Evolutionary conservation across 2,797 vertebrate species (phyloP).

Genomic region (Glossophaga mutica): DNA sequence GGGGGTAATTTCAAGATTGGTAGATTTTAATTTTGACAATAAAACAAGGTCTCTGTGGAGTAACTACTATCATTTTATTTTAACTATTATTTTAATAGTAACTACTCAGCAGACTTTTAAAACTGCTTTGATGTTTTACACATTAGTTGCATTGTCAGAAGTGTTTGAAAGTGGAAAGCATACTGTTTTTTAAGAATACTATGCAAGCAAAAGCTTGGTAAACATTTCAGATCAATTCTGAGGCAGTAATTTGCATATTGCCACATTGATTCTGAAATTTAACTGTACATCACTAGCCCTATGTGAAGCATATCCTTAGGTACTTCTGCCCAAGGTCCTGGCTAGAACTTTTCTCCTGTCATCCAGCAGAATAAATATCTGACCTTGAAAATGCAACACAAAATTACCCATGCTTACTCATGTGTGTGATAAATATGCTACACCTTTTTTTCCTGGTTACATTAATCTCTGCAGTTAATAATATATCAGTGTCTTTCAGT

Average conservation of each 20-base stretch:
- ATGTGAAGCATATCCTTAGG: neutral
- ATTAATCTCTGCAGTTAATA: neutral
- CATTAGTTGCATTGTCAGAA: neutral
- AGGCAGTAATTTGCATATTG: neutral
- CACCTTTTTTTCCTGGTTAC: neutral
- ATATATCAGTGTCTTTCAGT: neutral
- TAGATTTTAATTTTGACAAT: neutral
- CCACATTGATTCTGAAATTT: neutral
- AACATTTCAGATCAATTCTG: neutral
- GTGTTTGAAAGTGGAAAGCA: slow-evolving; percentile 8
- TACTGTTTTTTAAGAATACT: neutral
- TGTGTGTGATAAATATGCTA: neutral
- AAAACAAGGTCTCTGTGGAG: neutral
- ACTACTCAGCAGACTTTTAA: neutral
- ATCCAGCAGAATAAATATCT: neutral
- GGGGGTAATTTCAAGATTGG: neutral
- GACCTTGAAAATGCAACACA: neutral
- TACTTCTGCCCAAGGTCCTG: neutral
- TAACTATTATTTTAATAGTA: neutral
- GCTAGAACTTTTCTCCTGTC: neutral
- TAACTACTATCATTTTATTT: too few species aligned
- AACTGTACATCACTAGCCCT: neutral
- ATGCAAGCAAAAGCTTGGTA: neutral
- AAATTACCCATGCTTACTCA: neutral
- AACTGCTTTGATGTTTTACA: neutral